Evolutionary conservation across 2,113 vertebrate species (phyloP), one percentile per base, ranked within the genome.

Genomic region (Pycnonotus jocosus): DNA sequence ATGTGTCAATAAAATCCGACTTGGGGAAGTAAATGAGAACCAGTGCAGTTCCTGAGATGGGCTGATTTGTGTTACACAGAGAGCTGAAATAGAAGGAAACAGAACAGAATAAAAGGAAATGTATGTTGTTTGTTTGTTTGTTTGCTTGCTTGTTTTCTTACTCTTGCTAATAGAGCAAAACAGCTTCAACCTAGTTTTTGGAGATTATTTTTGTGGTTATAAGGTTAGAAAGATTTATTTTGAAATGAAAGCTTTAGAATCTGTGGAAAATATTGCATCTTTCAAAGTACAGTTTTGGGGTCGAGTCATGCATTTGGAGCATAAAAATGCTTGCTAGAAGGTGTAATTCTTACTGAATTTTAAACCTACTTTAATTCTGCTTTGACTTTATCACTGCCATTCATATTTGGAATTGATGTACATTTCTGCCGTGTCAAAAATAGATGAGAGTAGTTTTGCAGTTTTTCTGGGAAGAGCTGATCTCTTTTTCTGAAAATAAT

Each of bases 401-500:
- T 97, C 86, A 37, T 74, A 72, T 74, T 81, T 74, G 48, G 51
- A 93, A 76, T 91, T 91, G 86, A 89, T 92, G 66, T 57, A 54
- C 15, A 8, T 35, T 91, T 82, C 40, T 92, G 70, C 73, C 61
- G 27, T 13, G 89, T 89, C 81, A 94, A 86, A 95, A 95, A 65
- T 10, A 82, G 91, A 76, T 76, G 81, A 85, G 92, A 84, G 74
- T 16, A 65, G 57, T 94, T 95, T 45, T 71, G 53, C 74, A 51
- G 31, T 65, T 92, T 95, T 97, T 93, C 57, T 81, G 60, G n/a
- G 81, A 91, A 61, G 76, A 88, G 90, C 69, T 94, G 93, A 65
- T 96, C 53, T 91, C 61, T 92, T 95, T 92, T 96, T 91, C 80
- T 86, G 68, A 92, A 96, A 96, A 97, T 93, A 95, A 93, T 95